Conservation (phyloP, 1,140 invertebrate genomes). For the Leptinotarsa defecta region DNA sequence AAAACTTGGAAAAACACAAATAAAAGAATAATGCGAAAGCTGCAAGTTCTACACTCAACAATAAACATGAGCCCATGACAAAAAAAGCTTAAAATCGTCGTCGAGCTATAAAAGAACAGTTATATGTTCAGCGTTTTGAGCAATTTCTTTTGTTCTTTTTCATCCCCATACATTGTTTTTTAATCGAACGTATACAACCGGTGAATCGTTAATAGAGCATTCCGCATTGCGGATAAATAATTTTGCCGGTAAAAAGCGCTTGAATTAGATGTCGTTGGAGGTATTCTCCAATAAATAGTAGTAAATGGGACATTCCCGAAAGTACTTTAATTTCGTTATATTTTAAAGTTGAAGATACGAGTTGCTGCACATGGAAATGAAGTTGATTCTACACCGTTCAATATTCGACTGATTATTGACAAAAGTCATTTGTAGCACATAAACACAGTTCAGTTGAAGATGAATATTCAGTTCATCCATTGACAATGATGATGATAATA, state of each 20-base stretch:
- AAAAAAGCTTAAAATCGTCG: neutral
- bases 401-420: no score
- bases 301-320: conserved; percentile 13
- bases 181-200: conserved; percentile 37
- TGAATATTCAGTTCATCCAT: no score
- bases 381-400: no score
- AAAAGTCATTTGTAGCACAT: no score
- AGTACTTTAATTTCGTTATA: conserved; percentile 7
- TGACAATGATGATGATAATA: no score
- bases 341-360: conserved; percentile 6
- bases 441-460: no score
- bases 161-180: conserved; percentile 36
- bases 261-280: conserved; percentile 38
- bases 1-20: neutral
- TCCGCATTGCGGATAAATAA: conserved; percentile 39
- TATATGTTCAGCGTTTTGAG: conserved; percentile 31
- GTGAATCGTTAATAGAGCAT: conserved; percentile 39
- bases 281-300: conserved; percentile 30
- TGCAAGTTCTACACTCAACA: neutral
- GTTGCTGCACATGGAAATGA: neutral
- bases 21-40: neutral
- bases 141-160: conserved; percentile 34
- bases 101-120: conserved; percentile 8
- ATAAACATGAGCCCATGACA: conserved; percentile 1
- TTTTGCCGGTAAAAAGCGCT: conserved; percentile 36